phyloP scores from a whole-genome alignment of 1,140 invertebrate genomes.

The Oncopodura yosiiana region DNA sequence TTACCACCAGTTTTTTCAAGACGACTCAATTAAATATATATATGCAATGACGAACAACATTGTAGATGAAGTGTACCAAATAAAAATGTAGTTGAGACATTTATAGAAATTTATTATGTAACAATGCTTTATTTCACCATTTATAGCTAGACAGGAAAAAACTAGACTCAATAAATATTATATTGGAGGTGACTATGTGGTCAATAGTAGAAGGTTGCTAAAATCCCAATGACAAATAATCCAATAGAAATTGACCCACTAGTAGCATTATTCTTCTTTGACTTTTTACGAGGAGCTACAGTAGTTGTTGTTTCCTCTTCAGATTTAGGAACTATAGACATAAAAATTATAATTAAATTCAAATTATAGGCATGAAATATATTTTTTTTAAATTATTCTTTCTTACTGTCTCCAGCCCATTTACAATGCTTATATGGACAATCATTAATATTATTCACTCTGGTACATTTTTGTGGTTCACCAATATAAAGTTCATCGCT shows the following conservation, averaged over 20 bases:
- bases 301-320: not conserved
- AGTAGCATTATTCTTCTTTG: not conserved
- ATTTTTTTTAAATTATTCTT: not conserved
- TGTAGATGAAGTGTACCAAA: too few relatives aligned
- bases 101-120: too few relatives aligned
- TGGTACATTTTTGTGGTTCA: not conserved
- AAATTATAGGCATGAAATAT: not conserved
- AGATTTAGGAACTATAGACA: not conserved
- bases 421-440: conserved; percentile 15
- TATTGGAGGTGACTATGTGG: too few relatives aligned
- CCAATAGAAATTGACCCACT: not conserved
- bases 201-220: too few relatives aligned
- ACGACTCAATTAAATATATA: too few relatives aligned
- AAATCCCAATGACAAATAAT: too few relatives aligned
- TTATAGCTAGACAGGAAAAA: too few relatives aligned
- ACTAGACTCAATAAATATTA: too few relatives aligned
- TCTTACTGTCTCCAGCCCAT: conserved; percentile 1
- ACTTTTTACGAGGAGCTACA: not conserved
- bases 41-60: too few relatives aligned
- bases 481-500: not conserved
- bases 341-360: not conserved
- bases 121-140: too few relatives aligned
- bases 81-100: too few relatives aligned
- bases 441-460: not conserved
- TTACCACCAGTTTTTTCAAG: too few relatives aligned